Percentiles rank a stretch among this genome's conserved stretches.
Evolutionary conservation across 2,113 vertebrate species (phyloP).

Genomic region (Merops nubicus): DNA sequence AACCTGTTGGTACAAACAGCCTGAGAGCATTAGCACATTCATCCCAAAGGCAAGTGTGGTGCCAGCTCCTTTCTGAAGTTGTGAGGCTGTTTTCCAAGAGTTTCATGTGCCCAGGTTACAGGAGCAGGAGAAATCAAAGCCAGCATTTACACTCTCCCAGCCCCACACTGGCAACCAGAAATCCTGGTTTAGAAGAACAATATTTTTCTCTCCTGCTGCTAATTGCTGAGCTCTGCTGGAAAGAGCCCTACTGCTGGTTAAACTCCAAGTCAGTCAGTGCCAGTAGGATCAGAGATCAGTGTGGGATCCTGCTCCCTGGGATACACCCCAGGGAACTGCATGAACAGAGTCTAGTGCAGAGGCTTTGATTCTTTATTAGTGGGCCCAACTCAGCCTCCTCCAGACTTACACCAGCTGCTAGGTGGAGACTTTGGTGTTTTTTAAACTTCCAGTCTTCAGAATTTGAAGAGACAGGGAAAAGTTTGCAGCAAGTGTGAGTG

Average conservation of each 20-base stretch:
- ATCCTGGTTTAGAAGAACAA: neutral
- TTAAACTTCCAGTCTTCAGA: neutral
- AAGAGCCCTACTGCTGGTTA: neutral
- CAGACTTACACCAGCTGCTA: neutral
- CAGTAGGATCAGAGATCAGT: neutral
- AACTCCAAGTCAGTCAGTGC: neutral
- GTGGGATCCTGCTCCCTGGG: neutral
- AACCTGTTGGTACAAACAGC: neutral
- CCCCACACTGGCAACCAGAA: neutral
- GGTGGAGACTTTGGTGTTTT: neutral
- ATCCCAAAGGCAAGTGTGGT: neutral
- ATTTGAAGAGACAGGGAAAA: neutral
- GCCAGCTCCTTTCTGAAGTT: neutral
- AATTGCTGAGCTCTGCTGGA: neutral
- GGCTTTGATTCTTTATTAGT: neutral
- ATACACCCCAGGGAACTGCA: neutral
- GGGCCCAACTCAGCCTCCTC: neutral
- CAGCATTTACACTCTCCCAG: neutral
- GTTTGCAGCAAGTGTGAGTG: neutral
- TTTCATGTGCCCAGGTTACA: neutral
- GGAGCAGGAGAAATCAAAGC: neutral
- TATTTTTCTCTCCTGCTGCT: neutral
- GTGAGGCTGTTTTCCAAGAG: neutral
- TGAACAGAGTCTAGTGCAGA: no score
- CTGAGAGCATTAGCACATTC: neutral